Base-by-base conservation (phyloP, 2,113 vertebrate species). In the Stegastes partitus region DNA sequence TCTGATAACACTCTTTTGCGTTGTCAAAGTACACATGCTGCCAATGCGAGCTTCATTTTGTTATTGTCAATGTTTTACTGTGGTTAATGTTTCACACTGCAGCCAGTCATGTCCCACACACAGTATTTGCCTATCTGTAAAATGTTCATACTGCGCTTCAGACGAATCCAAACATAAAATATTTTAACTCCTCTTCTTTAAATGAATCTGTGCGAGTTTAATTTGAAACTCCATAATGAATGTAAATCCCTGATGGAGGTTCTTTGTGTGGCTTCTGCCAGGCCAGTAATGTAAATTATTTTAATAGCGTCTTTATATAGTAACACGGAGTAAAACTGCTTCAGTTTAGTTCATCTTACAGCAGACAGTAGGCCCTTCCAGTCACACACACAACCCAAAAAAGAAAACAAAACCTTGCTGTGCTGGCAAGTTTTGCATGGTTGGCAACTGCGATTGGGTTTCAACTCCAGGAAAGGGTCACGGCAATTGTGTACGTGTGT, bases 391-490 rank as follows among this genome's bases (percentile, higher is more conserved):
- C 11, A 78, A 59, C 62, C 53, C 50, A 69, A 57, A 68, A 71
- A 84, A 80, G 66, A 89, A 89, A 86, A 88, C 74, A 88, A 77
- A 89, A 81, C 88, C 77, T 81, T 86, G 81, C 81, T 80, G 79
- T 44, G 76, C 86, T 88, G 75, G 87, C 74, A 87, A 28, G 78
- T 87, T 86, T 83, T 79, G 57, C 58, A 83, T 44, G 79, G 69
- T 55, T 87, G 65, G 79, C 79, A 61, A 84, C 73, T 37, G 76
- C 15, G 79, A 87, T 90, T 83, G 58, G 72, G 82, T 88, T 87
- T 84, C 87, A 86, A 34, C 79, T 90, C 80, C 78, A 89, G 77
- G 83, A 86, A 85, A 88, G 89, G 77, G 83, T 89, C 84, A 77
- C 63, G 62, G 76, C 74, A 74, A 88, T 88, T 83, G 81, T 84